Percentiles rank a stretch among this genome's conserved stretches.
Evolutionary conservation across 2,113 vertebrate genomes (phyloP).

Genomic region (Vireo altiloquus): DNA sequence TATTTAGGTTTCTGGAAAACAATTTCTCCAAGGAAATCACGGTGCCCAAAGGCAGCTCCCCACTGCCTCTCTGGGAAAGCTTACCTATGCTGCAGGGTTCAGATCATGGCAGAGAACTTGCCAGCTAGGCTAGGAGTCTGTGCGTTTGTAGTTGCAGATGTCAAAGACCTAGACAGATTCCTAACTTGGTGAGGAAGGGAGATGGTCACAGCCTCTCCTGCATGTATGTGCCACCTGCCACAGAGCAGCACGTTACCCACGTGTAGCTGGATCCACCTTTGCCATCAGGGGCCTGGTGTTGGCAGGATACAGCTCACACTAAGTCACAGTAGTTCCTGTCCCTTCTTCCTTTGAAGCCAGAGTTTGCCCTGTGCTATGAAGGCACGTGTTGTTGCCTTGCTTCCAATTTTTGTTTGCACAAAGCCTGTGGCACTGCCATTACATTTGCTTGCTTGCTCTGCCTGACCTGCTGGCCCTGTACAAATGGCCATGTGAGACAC

Average conservation of each 20-base stretch:
- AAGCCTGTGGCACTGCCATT: not conserved
- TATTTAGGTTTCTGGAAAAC: not conserved
- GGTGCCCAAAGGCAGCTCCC: not conserved
- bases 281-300: not conserved
- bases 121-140: not conserved
- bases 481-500: not conserved
- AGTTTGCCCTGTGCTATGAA: not conserved
- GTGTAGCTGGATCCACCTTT: not conserved
- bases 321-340: not conserved
- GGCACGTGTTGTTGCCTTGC: not conserved
- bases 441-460: not conserved
- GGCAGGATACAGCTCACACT: not conserved
- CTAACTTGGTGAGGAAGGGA: not conserved
- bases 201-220: not conserved
- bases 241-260: not conserved
- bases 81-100: accelerated
- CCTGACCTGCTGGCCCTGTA: not conserved
- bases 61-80: not conserved
- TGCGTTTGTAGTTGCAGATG: not conserved
- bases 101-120: not conserved
- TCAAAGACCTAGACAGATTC: not conserved
- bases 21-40: not conserved
- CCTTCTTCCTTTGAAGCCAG: not conserved
- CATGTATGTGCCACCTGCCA: not conserved
- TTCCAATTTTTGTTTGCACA: not conserved